phyloP scores from a whole-genome alignment of 2,113 vertebrate genomes.

The Hemiscyllium ocellatum region DNA sequence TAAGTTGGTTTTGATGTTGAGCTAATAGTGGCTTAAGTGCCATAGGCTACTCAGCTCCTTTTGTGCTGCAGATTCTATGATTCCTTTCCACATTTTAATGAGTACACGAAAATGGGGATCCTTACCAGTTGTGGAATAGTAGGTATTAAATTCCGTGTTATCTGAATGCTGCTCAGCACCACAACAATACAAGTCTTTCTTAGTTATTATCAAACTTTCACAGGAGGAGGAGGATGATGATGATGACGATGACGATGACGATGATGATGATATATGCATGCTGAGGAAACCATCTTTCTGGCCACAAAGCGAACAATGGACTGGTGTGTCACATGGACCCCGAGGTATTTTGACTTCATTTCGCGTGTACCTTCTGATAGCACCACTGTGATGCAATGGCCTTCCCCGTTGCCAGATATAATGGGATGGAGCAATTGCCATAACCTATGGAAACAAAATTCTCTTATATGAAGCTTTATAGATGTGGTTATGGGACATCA shows the following conservation, averaged over 20 bases:
- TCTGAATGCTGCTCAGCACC: neutral
- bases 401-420: conserved; percentile 80
- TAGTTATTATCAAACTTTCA: conserved; percentile 16
- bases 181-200: neutral
- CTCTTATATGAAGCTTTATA: neutral
- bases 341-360: conserved; percentile 54
- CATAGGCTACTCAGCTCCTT: neutral
- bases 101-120: neutral
- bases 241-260: conserved; percentile 54
- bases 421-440: conserved; percentile 84
- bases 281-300: conserved; percentile 57
- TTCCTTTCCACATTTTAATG: neutral
- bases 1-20: neutral
- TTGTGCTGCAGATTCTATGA: neutral
- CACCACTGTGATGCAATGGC: conserved; percentile 74
- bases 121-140: conserved; percentile 17
- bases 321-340: conserved; percentile 66
- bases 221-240: conserved; percentile 58
- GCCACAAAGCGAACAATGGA: conserved; percentile 68
- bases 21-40: neutral
- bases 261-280: conserved; percentile 54
- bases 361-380: conserved; percentile 62
- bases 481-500: neutral
- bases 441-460: conserved; percentile 62
- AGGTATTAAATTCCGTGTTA: neutral